Evolutionary conservation across 53 echinoderm and acorn worm species (phyloP).

Genomic region (Mesocentrotus franciscanus): DNA sequence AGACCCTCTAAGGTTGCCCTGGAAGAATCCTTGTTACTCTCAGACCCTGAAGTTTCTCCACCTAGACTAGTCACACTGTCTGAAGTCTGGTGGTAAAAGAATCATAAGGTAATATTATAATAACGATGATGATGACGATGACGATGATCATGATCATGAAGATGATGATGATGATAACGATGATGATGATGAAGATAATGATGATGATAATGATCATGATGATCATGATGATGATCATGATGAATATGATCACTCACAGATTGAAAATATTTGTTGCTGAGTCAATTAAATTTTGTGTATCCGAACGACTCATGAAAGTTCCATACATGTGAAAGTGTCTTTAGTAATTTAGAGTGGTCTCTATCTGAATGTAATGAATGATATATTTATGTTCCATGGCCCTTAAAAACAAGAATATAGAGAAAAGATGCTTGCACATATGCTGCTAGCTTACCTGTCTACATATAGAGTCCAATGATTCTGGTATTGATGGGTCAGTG

Average conservation of each 20-base stretch:
- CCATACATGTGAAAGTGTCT: no score
- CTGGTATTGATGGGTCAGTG: slow-evolving; percentile 90
- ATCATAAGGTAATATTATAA: not conserved
- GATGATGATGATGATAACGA: slow-evolving; percentile 54
- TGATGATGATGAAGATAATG: not conserved
- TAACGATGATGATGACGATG: not conserved
- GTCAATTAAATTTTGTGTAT: no score
- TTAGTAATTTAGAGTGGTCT: no score
- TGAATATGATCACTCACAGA: no score
- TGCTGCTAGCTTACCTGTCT: slow-evolving; percentile 71
- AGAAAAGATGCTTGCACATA: not conserved
- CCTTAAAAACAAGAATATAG: no score
- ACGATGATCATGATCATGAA: slow-evolving; percentile 37
- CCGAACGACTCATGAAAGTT: no score
- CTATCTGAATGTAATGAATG: no score
- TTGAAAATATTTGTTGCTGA: no score
- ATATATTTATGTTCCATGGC: no score
- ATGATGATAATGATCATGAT: not conserved
- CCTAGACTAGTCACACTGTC: slow-evolving; percentile 17
- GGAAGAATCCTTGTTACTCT: slow-evolving; percentile 55
- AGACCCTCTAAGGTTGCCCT: slow-evolving; percentile 84
- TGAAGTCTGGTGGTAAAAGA: not conserved
- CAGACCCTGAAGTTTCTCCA: slow-evolving; percentile 57
- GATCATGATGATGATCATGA: no score
- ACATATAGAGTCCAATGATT: slow-evolving; percentile 90